Conservation (phyloP, 2,888 invertebrate species). For the Ctena decussata region DNA sequence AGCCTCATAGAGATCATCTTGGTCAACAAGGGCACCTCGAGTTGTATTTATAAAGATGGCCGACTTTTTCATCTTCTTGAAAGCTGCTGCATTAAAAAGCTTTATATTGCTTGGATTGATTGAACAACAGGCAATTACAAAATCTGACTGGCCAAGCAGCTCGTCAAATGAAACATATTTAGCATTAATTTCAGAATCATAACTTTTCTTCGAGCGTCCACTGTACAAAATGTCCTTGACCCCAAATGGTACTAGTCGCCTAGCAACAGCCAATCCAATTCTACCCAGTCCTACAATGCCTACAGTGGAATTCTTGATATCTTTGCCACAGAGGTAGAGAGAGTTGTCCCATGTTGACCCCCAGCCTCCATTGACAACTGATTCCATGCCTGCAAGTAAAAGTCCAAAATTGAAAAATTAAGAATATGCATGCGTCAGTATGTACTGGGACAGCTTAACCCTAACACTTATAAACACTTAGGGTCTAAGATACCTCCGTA, state of each 20-base stretch:
- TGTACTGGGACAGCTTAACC: no score
- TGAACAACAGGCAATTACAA: constrained; percentile 93
- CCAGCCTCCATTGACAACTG: constrained; percentile 92
- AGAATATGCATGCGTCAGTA: no score
- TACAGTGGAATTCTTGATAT: constrained; percentile 92
- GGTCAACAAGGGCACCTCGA: constrained; percentile 90
- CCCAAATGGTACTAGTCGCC: constrained; percentile 92
- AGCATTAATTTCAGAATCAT: constrained; percentile 89
- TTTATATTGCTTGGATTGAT: constrained; percentile 91
- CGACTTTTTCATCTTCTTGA: constrained; percentile 94
- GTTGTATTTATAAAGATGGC: constrained; percentile 96
- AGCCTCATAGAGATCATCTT: constrained; percentile 92
- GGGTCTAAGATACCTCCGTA: no score
- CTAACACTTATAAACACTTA: no score
- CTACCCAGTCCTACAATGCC: constrained; percentile 87
- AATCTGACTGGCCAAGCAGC: constrained; percentile 93
- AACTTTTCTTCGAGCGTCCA: constrained; percentile 90
- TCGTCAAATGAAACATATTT: constrained; percentile 91
- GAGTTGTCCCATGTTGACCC: constrained; percentile 91
- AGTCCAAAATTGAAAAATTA: no score
- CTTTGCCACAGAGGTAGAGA: constrained; percentile 95
- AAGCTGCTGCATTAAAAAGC: constrained; percentile 92
- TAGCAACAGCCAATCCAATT: constrained; percentile 91
- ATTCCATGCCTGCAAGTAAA: constrained; percentile 70
- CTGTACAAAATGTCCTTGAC: constrained; percentile 92